Evolutionary conservation across 2,888 invertebrate genomes (phyloP), one percentile per base, ranked within the genome.

Genomic region (Lobophora halterata): DNA sequence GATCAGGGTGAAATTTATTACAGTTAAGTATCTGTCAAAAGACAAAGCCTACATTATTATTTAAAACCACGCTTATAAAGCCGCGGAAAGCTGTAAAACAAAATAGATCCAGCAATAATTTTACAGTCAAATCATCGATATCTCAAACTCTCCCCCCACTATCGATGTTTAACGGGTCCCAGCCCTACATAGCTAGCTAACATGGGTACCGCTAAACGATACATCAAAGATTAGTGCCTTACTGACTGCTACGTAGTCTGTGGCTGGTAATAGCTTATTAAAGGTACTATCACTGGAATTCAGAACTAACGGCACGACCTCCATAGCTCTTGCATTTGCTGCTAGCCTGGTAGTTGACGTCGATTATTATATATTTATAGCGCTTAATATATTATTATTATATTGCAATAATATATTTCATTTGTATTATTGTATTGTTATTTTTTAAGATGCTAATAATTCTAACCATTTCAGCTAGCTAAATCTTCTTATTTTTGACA

Each of bases 151-250:
- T 32, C 39, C 14, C 76, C 58, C 60, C 78, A 68, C 77, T 79
- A 75, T 30, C 48, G 39, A 43, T 61, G 66, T 67, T 74, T 82
- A 83, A 81, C 81, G 78, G 80, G 67, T 64, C 70, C 65, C 69
- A 78, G 68, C 67, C 70, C 76, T 76, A 81, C 77, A 79, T 79
- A 82, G 66, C 54, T 67, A 69, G 67, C 65, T 68, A 67, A 81
- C 78, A 82, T 80, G 73, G 74, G 66, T 83, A 82, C 85, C 85
- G 85, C 83, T 83, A 83, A 71, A 61, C 79, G 75, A 82, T 83
- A 73, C 77, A 77, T 85, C 85, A 81, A 74, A 75, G 70, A 71
- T 70, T 75, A 76, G 77, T 71, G 63, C 75, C 72, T 73, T 61
- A 63, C 67, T 70, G 71, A 75, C 74, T 69, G 64, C 60, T 66